These are phyloP conservation scores for Agelastica alni DNA, from an alignment of 2,888 invertebrate species.

Conservation along the genomic window DNA sequence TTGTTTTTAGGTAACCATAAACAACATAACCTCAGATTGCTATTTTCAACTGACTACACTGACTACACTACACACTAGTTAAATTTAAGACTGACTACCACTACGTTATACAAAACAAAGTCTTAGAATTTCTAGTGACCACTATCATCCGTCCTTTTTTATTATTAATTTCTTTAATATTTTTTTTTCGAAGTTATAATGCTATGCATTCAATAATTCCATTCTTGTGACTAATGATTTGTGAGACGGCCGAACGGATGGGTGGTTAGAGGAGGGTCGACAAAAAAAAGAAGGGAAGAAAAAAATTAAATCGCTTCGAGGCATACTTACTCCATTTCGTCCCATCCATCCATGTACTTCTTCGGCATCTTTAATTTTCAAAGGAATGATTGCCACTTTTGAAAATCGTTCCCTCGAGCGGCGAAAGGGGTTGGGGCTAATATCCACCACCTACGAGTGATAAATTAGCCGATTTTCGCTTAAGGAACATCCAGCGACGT, in stretches of 20 bases:
- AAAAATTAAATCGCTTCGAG: conserved; percentile 27
- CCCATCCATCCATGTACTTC: conserved; percentile 16
- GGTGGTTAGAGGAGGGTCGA: not conserved
- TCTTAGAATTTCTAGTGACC: too few species aligned
- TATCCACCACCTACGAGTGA: conserved; percentile 17
- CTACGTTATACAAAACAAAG: too few species aligned
- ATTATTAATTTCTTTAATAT: too few species aligned
- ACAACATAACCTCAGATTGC: too few species aligned
- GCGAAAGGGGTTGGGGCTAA: conserved; percentile 11
- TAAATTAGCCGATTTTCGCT: conserved; percentile 21
- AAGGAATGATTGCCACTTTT: conserved; percentile 36
- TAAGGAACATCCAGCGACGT: not conserved
- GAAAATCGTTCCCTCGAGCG: conserved; percentile 28
- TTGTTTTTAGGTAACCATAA: too few species aligned
- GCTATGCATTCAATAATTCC: conserved; percentile 18
- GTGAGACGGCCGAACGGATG: conserved; percentile 6
- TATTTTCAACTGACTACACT: too few species aligned
- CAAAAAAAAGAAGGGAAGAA: conserved; percentile 22
- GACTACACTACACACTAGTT: too few species aligned
- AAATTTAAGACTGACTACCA: too few species aligned
- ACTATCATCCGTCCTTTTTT: too few species aligned
- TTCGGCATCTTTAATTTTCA: conserved; percentile 35
- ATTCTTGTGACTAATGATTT: conserved; percentile 23
- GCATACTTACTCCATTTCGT: conserved; percentile 2
- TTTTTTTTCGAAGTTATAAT: too few species aligned